phyloP scores from a whole-genome alignment of 1,140 invertebrate species.

The Pseudomyrmex flavicornis region DNA sequence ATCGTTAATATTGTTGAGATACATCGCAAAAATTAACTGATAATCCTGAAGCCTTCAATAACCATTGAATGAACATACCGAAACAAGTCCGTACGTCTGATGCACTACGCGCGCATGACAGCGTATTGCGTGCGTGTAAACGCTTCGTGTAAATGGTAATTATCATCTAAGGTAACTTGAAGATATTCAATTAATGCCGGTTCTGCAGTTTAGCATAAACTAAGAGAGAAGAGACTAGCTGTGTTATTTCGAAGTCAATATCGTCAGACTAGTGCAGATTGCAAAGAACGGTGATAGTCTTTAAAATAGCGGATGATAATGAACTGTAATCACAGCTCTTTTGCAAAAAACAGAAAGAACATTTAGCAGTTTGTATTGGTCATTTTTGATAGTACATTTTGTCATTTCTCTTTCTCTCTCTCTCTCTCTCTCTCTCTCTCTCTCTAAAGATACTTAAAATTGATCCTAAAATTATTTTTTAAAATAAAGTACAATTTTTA shows the following conservation, averaged over 20 bases:
- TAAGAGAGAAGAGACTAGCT: slow-evolving; percentile 32
- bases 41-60: slow-evolving; percentile 55
- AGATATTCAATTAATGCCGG: slow-evolving; percentile 55
- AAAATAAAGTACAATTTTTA: not conserved
- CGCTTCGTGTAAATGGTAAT: slow-evolving; percentile 53
- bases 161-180: slow-evolving; percentile 44
- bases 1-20: slow-evolving; percentile 43
- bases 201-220: slow-evolving; percentile 52
- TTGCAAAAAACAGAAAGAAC: not conserved
- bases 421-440: too few species aligned
- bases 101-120: slow-evolving; percentile 13
- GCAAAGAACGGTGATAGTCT: slow-evolving; percentile 35
- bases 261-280: slow-evolving; percentile 31
- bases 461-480: too few species aligned
- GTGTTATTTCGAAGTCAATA: slow-evolving; percentile 49
- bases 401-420: not conserved
- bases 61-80: not conserved
- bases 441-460: too few species aligned
- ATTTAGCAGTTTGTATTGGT: too few species aligned
- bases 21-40: slow-evolving; percentile 53
- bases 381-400: not conserved
- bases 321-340: slow-evolving; percentile 22
- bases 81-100: not conserved
- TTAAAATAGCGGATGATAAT: slow-evolving; percentile 16
- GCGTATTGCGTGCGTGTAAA: slow-evolving; percentile 27